Conservation (phyloP, 2,113 vertebrate genomes). For the Vanacampus margaritifer region DNA sequence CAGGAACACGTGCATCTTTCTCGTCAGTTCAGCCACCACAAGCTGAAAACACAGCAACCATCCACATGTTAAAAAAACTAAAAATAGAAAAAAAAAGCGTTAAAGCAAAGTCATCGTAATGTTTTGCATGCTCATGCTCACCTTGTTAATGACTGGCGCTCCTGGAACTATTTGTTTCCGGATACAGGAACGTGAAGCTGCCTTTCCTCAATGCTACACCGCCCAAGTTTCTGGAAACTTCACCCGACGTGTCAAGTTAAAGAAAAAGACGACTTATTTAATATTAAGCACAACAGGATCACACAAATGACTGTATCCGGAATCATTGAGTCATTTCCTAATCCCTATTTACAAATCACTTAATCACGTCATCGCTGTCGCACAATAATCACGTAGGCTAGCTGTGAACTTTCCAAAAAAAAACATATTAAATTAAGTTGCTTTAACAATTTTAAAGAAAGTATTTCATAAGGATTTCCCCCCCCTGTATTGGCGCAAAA, state of each 20-base stretch:
- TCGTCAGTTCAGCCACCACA: background rate
- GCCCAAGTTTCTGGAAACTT: background rate
- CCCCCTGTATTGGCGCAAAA: no score
- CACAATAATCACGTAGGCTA: no score
- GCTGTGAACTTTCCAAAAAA: no score
- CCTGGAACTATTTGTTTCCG: background rate
- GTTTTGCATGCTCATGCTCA: background rate
- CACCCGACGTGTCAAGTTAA: background rate
- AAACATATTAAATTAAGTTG: no score
- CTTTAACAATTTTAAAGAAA: no score
- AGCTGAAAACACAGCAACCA: background rate
- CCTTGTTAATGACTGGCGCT: background rate
- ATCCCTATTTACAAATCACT: no score
- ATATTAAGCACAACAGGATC: background rate
- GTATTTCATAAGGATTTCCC: no score
- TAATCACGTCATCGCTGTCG: no score
- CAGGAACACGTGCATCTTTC: background rate
- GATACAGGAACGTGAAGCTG: background rate
- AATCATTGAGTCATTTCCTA: no score
- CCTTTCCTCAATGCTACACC: background rate
- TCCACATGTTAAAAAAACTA: background rate
- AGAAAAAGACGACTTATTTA: background rate
- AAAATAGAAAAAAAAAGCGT: background rate
- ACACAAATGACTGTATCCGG: no score
- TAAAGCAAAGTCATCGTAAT: background rate